Evolutionary conservation across 2,797 vertebrate species (phyloP).

Genomic region (Carcharodon carcharias): DNA sequence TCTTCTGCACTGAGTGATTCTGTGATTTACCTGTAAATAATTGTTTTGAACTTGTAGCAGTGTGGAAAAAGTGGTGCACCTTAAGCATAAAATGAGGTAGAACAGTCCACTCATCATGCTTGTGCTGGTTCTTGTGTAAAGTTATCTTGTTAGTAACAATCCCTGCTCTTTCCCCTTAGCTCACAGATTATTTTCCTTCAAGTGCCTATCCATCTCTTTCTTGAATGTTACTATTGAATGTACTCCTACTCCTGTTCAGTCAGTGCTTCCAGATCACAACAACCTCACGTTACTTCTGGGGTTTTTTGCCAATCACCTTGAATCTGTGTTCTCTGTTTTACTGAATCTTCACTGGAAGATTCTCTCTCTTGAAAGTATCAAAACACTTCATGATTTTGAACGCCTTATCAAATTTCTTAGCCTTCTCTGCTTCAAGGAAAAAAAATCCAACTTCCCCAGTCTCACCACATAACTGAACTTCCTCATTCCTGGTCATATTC

Average conservation of each 20-base stretch:
- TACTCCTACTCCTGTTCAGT: too few species aligned
- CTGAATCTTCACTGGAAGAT: not conserved
- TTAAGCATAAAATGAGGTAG: not conserved
- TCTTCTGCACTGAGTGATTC: too few species aligned
- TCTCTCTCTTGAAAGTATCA: not conserved
- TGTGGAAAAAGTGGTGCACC: not conserved
- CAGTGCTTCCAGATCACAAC: not conserved
- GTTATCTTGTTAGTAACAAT: not conserved
- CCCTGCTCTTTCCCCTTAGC: not conserved
- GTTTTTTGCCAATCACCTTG: not conserved
- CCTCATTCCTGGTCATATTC: not conserved
- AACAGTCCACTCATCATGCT: not conserved
- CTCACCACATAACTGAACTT: not conserved
- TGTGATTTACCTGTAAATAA: not conserved
- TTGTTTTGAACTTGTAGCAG: not conserved
- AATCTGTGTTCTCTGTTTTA: not conserved
- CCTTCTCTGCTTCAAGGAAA: not conserved
- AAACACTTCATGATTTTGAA: not conserved
- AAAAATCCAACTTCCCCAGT: not conserved
- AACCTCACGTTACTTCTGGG: too few species aligned
- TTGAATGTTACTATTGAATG: not conserved
- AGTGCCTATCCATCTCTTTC: not conserved
- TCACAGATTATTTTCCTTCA: too few species aligned
- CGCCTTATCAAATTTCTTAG: not conserved
- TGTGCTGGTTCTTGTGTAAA: not conserved